Percentiles rank a stretch among this genome's conserved stretches.
Evolutionary conservation across 1,140 invertebrate species (phyloP).

Genomic region (Drosophila serrata): DNA sequence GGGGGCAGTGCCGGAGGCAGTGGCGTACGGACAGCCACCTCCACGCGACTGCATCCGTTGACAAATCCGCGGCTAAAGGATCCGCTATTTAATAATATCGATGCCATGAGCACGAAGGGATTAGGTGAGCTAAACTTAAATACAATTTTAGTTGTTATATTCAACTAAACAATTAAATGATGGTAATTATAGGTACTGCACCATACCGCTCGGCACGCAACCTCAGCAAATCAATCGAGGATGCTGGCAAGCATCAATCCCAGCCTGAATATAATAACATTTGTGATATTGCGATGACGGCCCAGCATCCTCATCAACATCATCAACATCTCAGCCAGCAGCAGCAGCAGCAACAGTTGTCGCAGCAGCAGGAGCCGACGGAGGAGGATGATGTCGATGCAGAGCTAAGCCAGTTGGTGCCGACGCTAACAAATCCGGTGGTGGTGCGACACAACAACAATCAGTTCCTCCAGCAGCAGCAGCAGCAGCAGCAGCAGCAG

Average conservation of each 20-base stretch:
- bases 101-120: slow-evolving; percentile 74
- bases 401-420: slow-evolving; percentile 69
- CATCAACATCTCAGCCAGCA: slow-evolving; percentile 45
- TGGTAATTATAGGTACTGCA: slow-evolving; percentile 34
- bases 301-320: slow-evolving; percentile 58
- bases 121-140: slow-evolving; percentile 36
- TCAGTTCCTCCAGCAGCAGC: slow-evolving; percentile 17
- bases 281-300: slow-evolving; percentile 72
- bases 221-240: slow-evolving; percentile 83
- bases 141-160: background rate
- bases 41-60: slow-evolving; percentile 71
- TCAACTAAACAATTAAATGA: background rate
- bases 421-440: slow-evolving; percentile 72
- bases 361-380: slow-evolving; percentile 30
- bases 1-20: slow-evolving; percentile 47
- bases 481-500: slow-evolving; percentile 46
- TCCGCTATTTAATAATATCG: slow-evolving; percentile 82
- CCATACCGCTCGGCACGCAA: slow-evolving; percentile 80
- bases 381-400: slow-evolving; percentile 70
- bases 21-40: slow-evolving; percentile 75
- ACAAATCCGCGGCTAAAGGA: slow-evolving; percentile 67
- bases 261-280: slow-evolving; percentile 80
- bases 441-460: slow-evolving; percentile 57
- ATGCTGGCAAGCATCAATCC: slow-evolving; percentile 75
- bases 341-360: slow-evolving; percentile 38